Base-by-base conservation (phyloP, 2,797 vertebrate genomes). In the Halcyon badia region DNA sequence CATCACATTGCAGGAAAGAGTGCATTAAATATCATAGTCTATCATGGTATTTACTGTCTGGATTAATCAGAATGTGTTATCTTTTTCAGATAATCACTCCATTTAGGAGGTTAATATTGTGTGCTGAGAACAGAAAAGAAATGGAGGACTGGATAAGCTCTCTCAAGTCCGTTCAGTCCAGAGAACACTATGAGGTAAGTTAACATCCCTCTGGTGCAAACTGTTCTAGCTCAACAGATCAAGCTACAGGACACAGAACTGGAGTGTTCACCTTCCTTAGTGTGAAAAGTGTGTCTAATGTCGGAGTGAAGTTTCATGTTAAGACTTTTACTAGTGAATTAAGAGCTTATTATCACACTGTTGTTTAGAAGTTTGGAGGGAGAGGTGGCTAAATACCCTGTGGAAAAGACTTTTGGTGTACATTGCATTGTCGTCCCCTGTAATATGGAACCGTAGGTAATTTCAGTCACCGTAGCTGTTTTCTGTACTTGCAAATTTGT, bases 161-260 rank as follows among this genome's bases (percentile, higher is more conserved):
- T 21, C 96, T 99, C 78, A 99, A 99, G 97, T 99, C 99, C 0
- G 99, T 99, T 90, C 99, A 99, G 97, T 99, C 99, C 95, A 98
- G 99, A 96, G 99, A 99, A 94, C 99, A 99, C 96, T 99, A 99
- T 94, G 99, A 99, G 99, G 99, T 99, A 99, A 98, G 98, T 75
- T 35, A 70, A 48, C 56, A 52, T 65, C 83, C 61, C 51, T 94
- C 7, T 56, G 18, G 37, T 70, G 2, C 66, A 44, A 60, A 26
- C 8, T 90, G 5, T 73, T 56, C 52, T 79, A 52, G 37, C 33
- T 68, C 12, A 62, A 84, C 39, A 73, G 31, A 49, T 68, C 64
- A 78, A 88, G 72, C 28, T 89, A 25, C 86, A 70, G 91, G 87
- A 95, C 82, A 69, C 71, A 76, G 81, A 83, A 84, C n/a, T 57